Base-by-base conservation (phyloP, 2,888 invertebrate species). In the Rotaria magnacalcarata region DNA sequence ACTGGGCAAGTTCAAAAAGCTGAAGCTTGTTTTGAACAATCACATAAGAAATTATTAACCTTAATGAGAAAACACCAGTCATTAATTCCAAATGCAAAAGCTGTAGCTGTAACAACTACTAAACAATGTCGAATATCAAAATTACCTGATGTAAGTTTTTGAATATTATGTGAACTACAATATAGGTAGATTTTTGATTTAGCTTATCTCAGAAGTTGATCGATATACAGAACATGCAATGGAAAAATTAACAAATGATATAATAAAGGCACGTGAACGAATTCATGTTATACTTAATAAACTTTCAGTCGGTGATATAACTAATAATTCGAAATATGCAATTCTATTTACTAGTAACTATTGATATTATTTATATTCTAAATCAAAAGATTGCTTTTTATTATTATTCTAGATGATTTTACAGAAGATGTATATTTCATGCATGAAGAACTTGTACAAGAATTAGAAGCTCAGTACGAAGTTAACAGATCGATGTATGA, bases 241-340 rank as follows among this genome's bases (percentile, higher is more conserved):
- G 80, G 80, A 80, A n/a, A 80, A 80, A 80, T 47, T 80, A 80
- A 80, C 80, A 24, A 47, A 10, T 47, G 80, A 80, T 47, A 80
- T 80, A 47, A n/a, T 80, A 16, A 80, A 80, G 47, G 80, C 80
- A 80, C 80, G 80, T 80, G 80, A 80, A 80, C 80, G 80, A 47
- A 80, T 80, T 80, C 80, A 80, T 47, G 1, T 80, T 24, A 80
- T 80, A n/a, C 47, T 80, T 43, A 47, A 43, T 47, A 80, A 80
- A 80, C 47, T 80, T 4, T 80, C 80, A 8, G 47, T 80, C 11
- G n/a, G 19, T 43, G 47, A 80, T 43, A 47, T 80, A 11, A 47
- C 24, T 16, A 47, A 47, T n/a, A 8, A 80, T 80, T 47, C 80
- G 5, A 80, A 80, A 80, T 47, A 80, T 80, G 43, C 80, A n/a